These are phyloP conservation scores for Megalops cyprinoides DNA, from an alignment of 2,797 vertebrate genomes.

Conservation along the genomic window DNA sequence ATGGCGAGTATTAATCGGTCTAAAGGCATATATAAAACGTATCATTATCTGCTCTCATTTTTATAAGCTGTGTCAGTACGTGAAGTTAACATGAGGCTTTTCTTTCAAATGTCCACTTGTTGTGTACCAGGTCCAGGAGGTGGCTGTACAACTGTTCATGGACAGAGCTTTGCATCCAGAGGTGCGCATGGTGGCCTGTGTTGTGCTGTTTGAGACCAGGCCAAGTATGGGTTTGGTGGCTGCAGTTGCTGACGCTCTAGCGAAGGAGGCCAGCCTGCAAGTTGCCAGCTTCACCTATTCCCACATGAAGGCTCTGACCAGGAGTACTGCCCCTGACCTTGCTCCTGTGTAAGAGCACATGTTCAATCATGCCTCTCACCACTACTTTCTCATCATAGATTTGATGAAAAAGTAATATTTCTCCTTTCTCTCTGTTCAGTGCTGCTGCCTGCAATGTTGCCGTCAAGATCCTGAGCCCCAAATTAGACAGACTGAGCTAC, in stretches of 20 bases:
- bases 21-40: neutral
- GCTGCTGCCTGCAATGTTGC: slow-evolving; percentile 80
- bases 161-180: slow-evolving; percentile 66
- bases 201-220: slow-evolving; percentile 78
- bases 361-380: neutral
- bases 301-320: slow-evolving; percentile 77
- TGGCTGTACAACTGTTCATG: slow-evolving; percentile 77
- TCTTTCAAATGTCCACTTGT: neutral
- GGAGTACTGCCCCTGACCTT: slow-evolving; percentile 74
- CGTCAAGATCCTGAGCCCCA: slow-evolving; percentile 72
- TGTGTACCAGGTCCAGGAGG: slow-evolving; percentile 74
- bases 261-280: slow-evolving; percentile 76
- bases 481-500: slow-evolving; percentile 67
- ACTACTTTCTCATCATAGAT: neutral
- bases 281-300: slow-evolving; percentile 80
- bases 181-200: slow-evolving; percentile 74
- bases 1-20: slow-evolving; percentile 54
- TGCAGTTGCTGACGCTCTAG: slow-evolving; percentile 65
- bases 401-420: slow-evolving; percentile 4
- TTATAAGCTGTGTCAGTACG: neutral
- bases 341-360: slow-evolving; percentile 73
- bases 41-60: no score
- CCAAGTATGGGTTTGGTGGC: slow-evolving; percentile 71
- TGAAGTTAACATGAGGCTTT: neutral
- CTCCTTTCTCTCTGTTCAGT: slow-evolving; percentile 58